Conservation (phyloP, 2,113 vertebrate genomes). For the Anarrhichthys ocellatus region DNA sequence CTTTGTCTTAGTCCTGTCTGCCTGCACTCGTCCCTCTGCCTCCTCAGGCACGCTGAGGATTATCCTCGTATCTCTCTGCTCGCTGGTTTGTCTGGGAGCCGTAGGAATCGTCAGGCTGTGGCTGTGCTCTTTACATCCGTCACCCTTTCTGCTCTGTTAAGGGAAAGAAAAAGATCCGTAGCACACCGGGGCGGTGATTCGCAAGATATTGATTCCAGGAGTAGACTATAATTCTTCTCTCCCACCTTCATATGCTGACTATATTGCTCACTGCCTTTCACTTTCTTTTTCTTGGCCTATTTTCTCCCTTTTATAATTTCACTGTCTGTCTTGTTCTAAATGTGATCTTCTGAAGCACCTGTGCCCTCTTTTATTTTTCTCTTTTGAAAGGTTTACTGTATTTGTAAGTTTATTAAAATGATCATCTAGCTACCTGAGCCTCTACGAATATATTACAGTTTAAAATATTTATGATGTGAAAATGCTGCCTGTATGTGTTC, state of each 20-base stretch:
- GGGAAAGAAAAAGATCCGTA: constrained; percentile 61
- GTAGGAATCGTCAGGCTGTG: constrained; percentile 57
- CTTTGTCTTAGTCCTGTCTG: constrained; percentile 50
- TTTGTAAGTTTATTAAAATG: not conserved
- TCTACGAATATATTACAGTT: not conserved
- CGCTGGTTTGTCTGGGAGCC: constrained; percentile 41
- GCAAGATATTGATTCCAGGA: constrained; percentile 74
- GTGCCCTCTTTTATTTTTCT: not conserved
- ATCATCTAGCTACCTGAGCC: not conserved
- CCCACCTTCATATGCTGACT: constrained; percentile 51
- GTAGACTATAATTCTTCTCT: constrained; percentile 63
- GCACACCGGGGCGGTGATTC: constrained; percentile 57
- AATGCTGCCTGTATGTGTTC: not conserved
- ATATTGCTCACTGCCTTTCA: constrained; percentile 38
- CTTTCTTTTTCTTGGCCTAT: constrained; percentile 31
- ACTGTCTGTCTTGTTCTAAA: constrained; percentile 10
- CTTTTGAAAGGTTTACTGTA: not conserved
- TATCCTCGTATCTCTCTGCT: constrained; percentile 38
- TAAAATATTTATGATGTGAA: constrained; percentile 20
- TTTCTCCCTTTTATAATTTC: constrained; percentile 9
- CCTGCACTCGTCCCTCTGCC: constrained; percentile 16
- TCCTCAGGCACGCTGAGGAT: constrained; percentile 43
- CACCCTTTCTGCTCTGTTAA: constrained; percentile 55
- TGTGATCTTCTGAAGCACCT: constrained; percentile 25
- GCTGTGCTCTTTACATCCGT: constrained; percentile 61